Percentiles rank a stretch among this genome's conserved stretches.
phyloP scores from a whole-genome alignment of 2,113 vertebrate genomes.

The Chauna torquata region DNA sequence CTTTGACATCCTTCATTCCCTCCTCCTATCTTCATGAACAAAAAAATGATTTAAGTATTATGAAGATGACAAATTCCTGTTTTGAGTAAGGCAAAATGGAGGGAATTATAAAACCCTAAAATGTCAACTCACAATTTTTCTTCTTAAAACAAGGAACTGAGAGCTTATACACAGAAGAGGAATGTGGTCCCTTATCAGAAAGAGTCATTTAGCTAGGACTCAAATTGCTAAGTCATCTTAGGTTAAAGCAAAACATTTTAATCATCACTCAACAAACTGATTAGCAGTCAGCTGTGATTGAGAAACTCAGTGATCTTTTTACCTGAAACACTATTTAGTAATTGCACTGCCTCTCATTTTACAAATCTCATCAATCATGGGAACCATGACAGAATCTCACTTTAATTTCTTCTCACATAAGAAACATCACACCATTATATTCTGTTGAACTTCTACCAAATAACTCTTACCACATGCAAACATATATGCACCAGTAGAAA shows the following conservation, averaged over 20 bases:
- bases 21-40: background rate
- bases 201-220: background rate
- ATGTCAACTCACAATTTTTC: background rate
- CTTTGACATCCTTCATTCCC: background rate
- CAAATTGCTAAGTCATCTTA: conserved; percentile 20
- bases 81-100: background rate
- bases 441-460: background rate
- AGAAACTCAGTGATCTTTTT: conserved; percentile 24
- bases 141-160: background rate
- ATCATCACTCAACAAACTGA: conserved; percentile 30
- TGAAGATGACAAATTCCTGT: background rate
- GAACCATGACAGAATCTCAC: background rate
- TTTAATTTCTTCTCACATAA: conserved; percentile 14
- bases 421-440: background rate
- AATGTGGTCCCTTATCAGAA: background rate
- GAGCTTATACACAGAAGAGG: background rate
- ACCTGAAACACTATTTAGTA: background rate
- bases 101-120: background rate
- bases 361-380: conserved; percentile 29
- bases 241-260: conserved; percentile 48
- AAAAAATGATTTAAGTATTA: background rate
- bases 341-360: conserved; percentile 22
- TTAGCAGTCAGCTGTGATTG: conserved; percentile 26
- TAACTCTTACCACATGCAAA: background rate
- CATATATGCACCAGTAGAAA: background rate